These are phyloP conservation scores for Labeo rohita DNA, from an alignment of 2,113 vertebrate genomes.

Conservation along the genomic window DNA sequence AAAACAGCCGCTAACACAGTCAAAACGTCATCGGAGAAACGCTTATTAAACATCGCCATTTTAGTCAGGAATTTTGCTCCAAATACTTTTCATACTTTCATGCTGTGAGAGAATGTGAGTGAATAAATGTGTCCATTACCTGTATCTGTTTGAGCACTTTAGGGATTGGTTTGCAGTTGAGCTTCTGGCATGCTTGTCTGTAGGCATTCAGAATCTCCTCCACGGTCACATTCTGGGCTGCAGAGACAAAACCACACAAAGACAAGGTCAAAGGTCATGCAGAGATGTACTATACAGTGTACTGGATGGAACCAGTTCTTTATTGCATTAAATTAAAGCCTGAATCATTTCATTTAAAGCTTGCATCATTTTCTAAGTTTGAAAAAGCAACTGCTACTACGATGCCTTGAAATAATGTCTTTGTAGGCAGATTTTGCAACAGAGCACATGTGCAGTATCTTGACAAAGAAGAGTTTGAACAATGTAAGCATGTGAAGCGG, in stretches of 20 bases:
- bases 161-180: slow-evolving; percentile 92
- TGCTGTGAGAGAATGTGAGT: not conserved
- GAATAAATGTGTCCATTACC: slow-evolving; percentile 70
- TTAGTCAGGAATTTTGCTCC: too few species aligned
- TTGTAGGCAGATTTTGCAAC: not conserved
- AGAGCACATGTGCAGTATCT: not conserved
- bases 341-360: not conserved
- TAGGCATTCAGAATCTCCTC: slow-evolving; percentile 88
- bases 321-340: not conserved
- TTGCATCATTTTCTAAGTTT: not conserved
- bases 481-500: not conserved
- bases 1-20: not conserved
- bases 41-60: too few species aligned
- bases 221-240: slow-evolving; percentile 93
- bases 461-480: not conserved
- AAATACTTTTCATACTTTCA: too few species aligned
- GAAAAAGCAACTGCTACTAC: not conserved
- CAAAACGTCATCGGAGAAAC: too few species aligned
- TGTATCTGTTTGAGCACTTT: slow-evolving; percentile 93
- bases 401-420: not conserved
- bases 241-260: slow-evolving; percentile 55
- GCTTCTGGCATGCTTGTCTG: slow-evolving; percentile 91
- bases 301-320: not conserved
- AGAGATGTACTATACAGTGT: not conserved
- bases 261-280: slow-evolving; percentile 37